A percentile compares a stretch with the other conserved stretches of the same genome.
phyloP scores from a whole-genome alignment of 2,888 invertebrate species.

The Noctua comes region DNA sequence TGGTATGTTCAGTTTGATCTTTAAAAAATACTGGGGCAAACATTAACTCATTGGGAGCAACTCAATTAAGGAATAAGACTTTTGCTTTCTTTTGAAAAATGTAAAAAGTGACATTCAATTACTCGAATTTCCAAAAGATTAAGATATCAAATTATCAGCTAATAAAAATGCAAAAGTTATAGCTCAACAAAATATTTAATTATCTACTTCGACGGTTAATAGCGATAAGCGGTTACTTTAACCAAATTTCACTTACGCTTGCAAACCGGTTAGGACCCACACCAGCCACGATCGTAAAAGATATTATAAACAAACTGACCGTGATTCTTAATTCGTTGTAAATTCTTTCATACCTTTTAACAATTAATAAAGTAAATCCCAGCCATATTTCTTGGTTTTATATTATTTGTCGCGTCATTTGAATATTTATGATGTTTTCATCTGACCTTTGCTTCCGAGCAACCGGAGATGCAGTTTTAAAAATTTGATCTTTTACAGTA shows the following conservation, averaged over 20 bases:
- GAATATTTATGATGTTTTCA: conserved; percentile 47
- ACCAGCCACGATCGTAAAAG: conserved; percentile 35
- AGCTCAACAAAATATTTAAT: conserved; percentile 68
- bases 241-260: conserved; percentile 73
- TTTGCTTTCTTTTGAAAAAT: conserved; percentile 27
- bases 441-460: conserved; percentile 49
- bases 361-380: conserved; percentile 46
- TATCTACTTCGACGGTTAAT: conserved; percentile 67
- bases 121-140: conserved; percentile 63
- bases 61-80: background rate
- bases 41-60: conserved; percentile 6
- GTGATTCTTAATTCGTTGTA: conserved; percentile 54
- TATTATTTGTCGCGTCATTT: conserved; percentile 36
- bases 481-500: conserved; percentile 9
- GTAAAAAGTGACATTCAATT: conserved; percentile 38
- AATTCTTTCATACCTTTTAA: conserved; percentile 53
- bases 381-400: conserved; percentile 39
- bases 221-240: conserved; percentile 67
- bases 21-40: conserved; percentile 1
- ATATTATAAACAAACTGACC: conserved; percentile 56
- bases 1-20: background rate
- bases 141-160: conserved; percentile 73
- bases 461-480: conserved; percentile 33
- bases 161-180: conserved; percentile 68
- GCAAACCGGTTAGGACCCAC: conserved; percentile 54